phyloP scores from a whole-genome alignment of 2,113 vertebrate genomes.

The Hippolais icterina region DNA sequence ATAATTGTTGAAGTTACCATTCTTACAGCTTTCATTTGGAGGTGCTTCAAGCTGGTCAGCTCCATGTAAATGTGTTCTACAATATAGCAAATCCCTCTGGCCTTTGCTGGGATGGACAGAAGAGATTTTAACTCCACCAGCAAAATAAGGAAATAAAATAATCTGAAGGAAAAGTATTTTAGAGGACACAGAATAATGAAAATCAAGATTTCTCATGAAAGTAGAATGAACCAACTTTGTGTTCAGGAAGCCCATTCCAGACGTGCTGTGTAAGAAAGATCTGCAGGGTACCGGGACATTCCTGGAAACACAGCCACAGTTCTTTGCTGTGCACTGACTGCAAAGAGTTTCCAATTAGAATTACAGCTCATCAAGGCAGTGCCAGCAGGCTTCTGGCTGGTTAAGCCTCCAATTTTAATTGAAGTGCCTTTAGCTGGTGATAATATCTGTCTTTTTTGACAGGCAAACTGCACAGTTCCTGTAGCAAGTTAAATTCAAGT shows the following conservation, averaged over 20 bases:
- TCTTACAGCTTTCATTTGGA: background rate
- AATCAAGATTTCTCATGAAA: background rate
- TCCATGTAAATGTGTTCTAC: background rate
- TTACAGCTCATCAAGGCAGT: background rate
- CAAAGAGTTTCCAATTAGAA: conserved; percentile 15
- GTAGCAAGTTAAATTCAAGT: background rate
- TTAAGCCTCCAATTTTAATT: conserved; percentile 50
- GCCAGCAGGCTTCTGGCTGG: background rate
- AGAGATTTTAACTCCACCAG: background rate
- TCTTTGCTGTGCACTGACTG: background rate
- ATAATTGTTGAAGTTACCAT: background rate
- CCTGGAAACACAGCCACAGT: background rate
- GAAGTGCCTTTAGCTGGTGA: conserved; percentile 36
- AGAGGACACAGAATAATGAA: background rate
- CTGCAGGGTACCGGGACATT: background rate
- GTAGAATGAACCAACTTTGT: background rate
- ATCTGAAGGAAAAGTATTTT: background rate
- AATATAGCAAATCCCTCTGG: background rate
- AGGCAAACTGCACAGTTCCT: conserved; percentile 21
- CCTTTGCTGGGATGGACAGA: background rate
- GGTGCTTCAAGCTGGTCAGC: background rate
- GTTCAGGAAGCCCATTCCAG: background rate
- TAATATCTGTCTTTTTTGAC: conserved; percentile 47
- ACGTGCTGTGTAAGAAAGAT: background rate
- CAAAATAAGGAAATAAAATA: background rate